A percentile compares a stretch with the other conserved stretches of the same genome.
phyloP scores from a whole-genome alignment of 2,888 invertebrate species.

The Tiliacea aurago region DNA sequence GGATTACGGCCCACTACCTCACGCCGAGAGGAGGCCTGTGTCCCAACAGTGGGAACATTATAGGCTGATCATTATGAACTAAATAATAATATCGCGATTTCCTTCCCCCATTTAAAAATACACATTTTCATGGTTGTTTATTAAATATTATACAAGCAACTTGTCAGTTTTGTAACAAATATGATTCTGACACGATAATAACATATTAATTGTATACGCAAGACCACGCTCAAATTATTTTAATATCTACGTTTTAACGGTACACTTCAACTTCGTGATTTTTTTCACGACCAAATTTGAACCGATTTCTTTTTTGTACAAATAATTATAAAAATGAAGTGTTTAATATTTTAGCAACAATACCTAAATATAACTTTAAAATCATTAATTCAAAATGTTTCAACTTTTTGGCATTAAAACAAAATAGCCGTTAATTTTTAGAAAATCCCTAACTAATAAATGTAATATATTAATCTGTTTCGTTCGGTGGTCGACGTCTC shows the following conservation, averaged over 20 bases:
- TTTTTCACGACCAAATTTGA: conserved; percentile 17
- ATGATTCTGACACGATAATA: conserved; percentile 48
- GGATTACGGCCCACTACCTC: no score
- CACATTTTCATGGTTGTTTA: conserved; percentile 22
- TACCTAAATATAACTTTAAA: conserved; percentile 55
- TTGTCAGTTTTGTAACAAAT: conserved; percentile 55
- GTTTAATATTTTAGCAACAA: conserved; percentile 39
- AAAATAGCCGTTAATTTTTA: conserved; percentile 55
- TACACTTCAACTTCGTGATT: conserved; percentile 38
- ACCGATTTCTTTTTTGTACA: conserved; percentile 9
- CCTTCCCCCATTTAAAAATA: conserved; percentile 42
- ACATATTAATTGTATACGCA: conserved; percentile 34
- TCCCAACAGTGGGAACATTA: no score
- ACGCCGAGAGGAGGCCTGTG: no score
- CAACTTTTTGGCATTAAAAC: conserved; percentile 59
- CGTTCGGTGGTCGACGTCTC: conserved; percentile 65
- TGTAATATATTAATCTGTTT: conserved; percentile 64
- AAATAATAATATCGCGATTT: conserved; percentile 31
- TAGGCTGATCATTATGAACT: not conserved
- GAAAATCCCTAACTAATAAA: conserved; percentile 50
- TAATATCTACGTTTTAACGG: conserved; percentile 21
- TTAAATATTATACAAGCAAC: conserved; percentile 28
- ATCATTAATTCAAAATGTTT: conserved; percentile 46
- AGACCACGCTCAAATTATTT: conserved; percentile 52
- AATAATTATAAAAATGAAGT: conserved; percentile 23